Evolutionary conservation across 1,140 invertebrate species (phyloP).

Genomic region (Carcinoscorpius rotundicauda): DNA sequence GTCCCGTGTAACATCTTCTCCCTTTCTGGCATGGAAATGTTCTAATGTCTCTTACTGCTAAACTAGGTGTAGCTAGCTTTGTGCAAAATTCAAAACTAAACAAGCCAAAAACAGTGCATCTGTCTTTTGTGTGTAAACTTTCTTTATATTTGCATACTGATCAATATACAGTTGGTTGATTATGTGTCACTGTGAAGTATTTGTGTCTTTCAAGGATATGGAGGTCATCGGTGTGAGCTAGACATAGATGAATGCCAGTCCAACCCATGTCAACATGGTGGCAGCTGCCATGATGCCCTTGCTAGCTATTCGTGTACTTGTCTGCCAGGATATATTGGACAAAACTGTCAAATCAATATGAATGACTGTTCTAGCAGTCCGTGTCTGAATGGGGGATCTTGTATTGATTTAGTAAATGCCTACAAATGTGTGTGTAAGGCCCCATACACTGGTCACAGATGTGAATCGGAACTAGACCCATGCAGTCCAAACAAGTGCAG

Average conservation of each 20-base stretch:
- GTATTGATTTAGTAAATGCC: slow-evolving; percentile 78
- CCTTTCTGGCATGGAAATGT: no score
- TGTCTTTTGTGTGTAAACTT: no score
- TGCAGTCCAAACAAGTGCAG: slow-evolving; percentile 74
- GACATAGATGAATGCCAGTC: slow-evolving; percentile 74
- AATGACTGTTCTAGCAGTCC: slow-evolving; percentile 59
- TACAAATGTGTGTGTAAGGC: slow-evolving; percentile 76
- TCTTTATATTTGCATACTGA: no score
- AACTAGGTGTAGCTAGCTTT: no score
- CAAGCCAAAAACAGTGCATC: no score
- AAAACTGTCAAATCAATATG: slow-evolving; percentile 79
- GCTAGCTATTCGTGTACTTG: slow-evolving; percentile 70
- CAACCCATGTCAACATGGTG: slow-evolving; percentile 83
- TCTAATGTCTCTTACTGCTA: no score
- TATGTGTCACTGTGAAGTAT: no score
- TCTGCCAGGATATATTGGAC: slow-evolving; percentile 79
- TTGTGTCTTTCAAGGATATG: slow-evolving; percentile 50
- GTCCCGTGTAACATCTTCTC: no score
- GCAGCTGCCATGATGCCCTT: slow-evolving; percentile 63
- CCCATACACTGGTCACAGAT: slow-evolving; percentile 72
- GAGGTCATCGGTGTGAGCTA: slow-evolving; percentile 67
- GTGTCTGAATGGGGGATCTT: slow-evolving; percentile 80
- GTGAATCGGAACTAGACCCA: slow-evolving; percentile 84
- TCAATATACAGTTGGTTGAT: no score
- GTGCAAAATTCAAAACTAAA: no score